These are phyloP conservation scores for Beroe forskalii DNA, from an alignment of 37 sponge, comb jelly and placozoan genomes.

Conservation along the genomic window DNA sequence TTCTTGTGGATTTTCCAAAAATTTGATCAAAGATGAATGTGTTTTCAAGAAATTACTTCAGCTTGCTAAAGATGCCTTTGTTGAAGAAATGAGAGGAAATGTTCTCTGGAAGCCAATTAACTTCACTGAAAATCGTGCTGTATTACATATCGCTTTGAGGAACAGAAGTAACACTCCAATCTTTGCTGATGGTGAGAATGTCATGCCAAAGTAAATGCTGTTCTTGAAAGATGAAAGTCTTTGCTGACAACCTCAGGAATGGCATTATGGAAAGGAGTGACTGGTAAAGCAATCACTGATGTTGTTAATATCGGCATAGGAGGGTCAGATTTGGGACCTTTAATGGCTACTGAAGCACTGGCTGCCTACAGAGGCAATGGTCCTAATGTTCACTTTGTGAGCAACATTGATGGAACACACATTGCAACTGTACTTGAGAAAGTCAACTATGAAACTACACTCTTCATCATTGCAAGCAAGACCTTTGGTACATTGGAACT, in stretches of 20 bases:
- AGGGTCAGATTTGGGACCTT: slow-evolving; percentile 97
- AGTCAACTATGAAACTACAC: slow-evolving; percentile 78
- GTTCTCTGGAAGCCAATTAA: slow-evolving; percentile 98
- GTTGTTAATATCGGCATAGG: slow-evolving; percentile 99
- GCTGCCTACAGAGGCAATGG: slow-evolving; percentile 85
- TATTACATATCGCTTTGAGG: slow-evolving; percentile 94
- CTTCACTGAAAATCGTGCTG: slow-evolving; percentile 98
- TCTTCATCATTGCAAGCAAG: slow-evolving; percentile 97
- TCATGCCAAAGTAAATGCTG: slow-evolving; percentile 85
- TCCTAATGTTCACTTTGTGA: slow-evolving; percentile 90
- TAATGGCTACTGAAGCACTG: slow-evolving; percentile 97
- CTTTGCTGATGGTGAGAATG: slow-evolving; percentile 90
- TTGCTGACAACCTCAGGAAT: slow-evolving; percentile 86
- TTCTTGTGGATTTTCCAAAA: slow-evolving; percentile 93
- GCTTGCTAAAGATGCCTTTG: slow-evolving; percentile 82
- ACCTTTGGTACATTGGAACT: slow-evolving; percentile 97
- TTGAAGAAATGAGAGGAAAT: slow-evolving; percentile 80
- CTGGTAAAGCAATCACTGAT: slow-evolving; percentile 94
- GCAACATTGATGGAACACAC: slow-evolving; percentile 98
- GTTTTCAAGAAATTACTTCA: slow-evolving; percentile 84
- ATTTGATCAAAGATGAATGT: slow-evolving; percentile 73
- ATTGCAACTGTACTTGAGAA: slow-evolving; percentile 75
- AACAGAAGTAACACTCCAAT: slow-evolving; percentile 91
- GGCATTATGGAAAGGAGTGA: slow-evolving; percentile 95
- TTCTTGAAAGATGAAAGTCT: slow-evolving; percentile 85